phyloP scores from a whole-genome alignment of 2,797 vertebrate species.

The Melanotaenia maccullochi region DNA sequence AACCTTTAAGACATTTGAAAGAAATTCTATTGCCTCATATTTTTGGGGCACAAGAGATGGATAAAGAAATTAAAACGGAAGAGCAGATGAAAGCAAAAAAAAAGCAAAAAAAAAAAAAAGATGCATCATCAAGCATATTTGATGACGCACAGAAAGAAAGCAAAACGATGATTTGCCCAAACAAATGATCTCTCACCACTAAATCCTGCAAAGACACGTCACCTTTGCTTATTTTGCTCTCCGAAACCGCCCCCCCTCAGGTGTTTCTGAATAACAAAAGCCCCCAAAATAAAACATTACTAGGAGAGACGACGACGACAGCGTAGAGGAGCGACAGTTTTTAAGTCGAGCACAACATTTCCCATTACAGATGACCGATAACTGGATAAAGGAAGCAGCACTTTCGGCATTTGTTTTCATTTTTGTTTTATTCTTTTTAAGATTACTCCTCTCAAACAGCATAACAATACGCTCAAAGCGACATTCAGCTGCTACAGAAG shows the following conservation, averaged over 20 bases:
- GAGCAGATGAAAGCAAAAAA: constrained; percentile 24
- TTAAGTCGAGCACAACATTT: constrained; percentile 69
- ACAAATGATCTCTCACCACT: constrained; percentile 42
- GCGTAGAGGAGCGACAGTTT: constrained; percentile 48
- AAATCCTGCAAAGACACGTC: constrained; percentile 36
- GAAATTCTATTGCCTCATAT: constrained; percentile 59
- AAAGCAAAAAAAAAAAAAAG: background rate
- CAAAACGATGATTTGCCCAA: constrained; percentile 47
- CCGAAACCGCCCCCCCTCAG: constrained; percentile 43
- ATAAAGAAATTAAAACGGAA: constrained; percentile 29
- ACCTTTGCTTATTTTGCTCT: constrained; percentile 25
- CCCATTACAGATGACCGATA: constrained; percentile 69
- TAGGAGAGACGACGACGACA: constrained; percentile 54
- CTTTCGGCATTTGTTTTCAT: constrained; percentile 74
- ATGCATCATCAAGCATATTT: constrained; percentile 58
- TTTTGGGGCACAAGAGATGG: constrained; percentile 44
- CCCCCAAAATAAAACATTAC: constrained; percentile 49
- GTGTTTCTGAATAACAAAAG: constrained; percentile 28
- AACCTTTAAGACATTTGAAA: constrained; percentile 72
- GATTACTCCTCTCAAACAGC: constrained; percentile 32
- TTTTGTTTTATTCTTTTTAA: constrained; percentile 14
- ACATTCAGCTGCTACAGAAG: constrained; percentile 74
- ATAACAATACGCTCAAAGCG: constrained; percentile 47
- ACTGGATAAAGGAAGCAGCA: constrained; percentile 78
- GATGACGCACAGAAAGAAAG: constrained; percentile 43